Evolutionary conservation across 2,888 invertebrate genomes (phyloP), one percentile per base, ranked within the genome.

Genomic region (Thelaira solivaga): DNA sequence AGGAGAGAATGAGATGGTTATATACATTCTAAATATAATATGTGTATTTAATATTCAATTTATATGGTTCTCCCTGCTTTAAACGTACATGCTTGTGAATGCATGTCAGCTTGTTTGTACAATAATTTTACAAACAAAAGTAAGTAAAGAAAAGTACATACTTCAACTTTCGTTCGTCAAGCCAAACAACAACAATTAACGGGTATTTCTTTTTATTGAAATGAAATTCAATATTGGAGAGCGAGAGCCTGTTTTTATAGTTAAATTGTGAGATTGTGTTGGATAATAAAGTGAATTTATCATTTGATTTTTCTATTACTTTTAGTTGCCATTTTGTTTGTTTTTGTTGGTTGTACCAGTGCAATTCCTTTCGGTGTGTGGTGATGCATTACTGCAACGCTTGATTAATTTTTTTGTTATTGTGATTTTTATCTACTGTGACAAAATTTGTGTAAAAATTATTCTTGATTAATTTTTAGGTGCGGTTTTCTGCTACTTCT

Each of bases 391-490:
- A 71, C 69, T 77, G 72, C 64, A 71, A 59, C 76, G 80, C 80
- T 82, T 82, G 81, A 82, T 81, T 82, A 80, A 82, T 82, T 82
- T 82, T 80, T 73, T 57, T 67, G n/a, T 16, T 13, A n/a, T 16
- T 13, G 22, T 49, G 11, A 41, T 36, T 45, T 34, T 45, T 67
- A 34, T 47, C 39, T 41, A 29, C 43, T 67, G 59, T 43, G 49
- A 53, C 39, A 36, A 53, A 26, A 39, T 72, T 24, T 67, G n/a
- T 51, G 31, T 10, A 18, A 26, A 59, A 13, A 31, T 22, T 64
- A 6, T 45, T 51, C 39, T 29, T 26, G 31, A 16, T 8, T 26
- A 22, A 8, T 26, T 36, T 45, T 22, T 51, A 73, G 73, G 72
- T 68, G 76, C 69, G 67, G 76, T 72, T 61, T 41, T 13, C 18